These are phyloP conservation scores for Pseudomyrmex gracilis DNA, from an alignment of 1,140 invertebrate species.

Conservation along the genomic window DNA sequence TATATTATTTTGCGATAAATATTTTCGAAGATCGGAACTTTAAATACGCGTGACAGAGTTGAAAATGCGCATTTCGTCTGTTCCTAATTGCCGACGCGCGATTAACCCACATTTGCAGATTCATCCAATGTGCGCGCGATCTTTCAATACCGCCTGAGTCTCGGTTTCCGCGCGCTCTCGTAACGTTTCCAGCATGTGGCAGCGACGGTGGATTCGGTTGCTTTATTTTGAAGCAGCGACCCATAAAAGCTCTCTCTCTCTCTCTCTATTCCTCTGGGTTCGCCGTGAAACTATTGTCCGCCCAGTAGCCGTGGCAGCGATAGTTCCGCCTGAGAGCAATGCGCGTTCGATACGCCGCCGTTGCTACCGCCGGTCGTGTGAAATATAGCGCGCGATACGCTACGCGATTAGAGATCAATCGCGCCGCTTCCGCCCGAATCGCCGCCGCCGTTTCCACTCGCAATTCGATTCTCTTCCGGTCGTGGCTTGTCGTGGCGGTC, in stretches of 20 bases:
- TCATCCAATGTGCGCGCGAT: conserved; percentile 17
- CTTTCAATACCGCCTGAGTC: conserved; percentile 2
- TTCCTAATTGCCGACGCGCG: conserved; percentile 30
- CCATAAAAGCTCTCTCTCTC: conserved; percentile 72
- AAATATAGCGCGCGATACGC: conserved; percentile 59
- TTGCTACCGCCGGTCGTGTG: conserved; percentile 11
- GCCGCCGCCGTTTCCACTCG: conserved; percentile 41
- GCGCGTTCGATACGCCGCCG: conserved; percentile 40
- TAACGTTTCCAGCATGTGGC: conserved; percentile 39
- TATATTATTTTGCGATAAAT: not conserved
- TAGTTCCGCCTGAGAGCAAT: conserved; percentile 18
- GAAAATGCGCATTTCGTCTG: conserved; percentile 12
- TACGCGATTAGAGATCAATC: conserved; percentile 61
- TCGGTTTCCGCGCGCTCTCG: not conserved
- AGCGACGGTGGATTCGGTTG: conserved; percentile 69
- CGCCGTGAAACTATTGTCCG: conserved; percentile 35
- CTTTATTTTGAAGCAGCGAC: conserved; percentile 78
- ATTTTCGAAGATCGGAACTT: not conserved
- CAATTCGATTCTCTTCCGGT: conserved; percentile 42
- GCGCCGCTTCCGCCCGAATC: conserved; percentile 57
- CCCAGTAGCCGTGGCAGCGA: conserved; percentile 3
- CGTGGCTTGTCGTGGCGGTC: not conserved
- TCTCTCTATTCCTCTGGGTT: conserved; percentile 16
- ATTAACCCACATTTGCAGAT: conserved; percentile 24
- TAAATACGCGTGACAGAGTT: not conserved